phyloP scores from a whole-genome alignment of 2,113 vertebrate species.

The Thalassarche chlororhynchos region DNA sequence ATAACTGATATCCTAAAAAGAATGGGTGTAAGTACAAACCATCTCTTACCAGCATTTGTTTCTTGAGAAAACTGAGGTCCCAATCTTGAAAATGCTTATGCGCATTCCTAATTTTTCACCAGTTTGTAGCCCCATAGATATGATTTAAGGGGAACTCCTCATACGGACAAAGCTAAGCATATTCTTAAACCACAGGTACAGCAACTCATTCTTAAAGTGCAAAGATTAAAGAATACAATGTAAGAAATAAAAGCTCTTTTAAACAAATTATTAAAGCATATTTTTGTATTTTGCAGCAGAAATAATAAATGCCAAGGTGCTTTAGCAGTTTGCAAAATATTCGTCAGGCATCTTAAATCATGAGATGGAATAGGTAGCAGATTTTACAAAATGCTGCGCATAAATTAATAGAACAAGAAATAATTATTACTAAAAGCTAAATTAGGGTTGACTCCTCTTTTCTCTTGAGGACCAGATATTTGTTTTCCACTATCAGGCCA shows the following conservation, averaged over 20 bases:
- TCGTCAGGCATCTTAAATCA: background rate
- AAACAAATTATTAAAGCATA: background rate
- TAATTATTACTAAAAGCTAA: background rate
- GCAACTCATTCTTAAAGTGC: background rate
- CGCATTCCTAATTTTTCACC: background rate
- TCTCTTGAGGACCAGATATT: background rate
- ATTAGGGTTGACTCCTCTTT: background rate
- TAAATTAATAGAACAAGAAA: background rate
- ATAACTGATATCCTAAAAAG: background rate
- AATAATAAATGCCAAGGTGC: background rate
- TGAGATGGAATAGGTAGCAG: background rate
- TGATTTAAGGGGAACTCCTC: background rate
- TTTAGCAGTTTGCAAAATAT: background rate
- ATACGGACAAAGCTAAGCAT: background rate
- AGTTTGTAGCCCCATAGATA: background rate
- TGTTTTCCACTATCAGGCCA: background rate
- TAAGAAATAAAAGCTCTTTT: background rate
- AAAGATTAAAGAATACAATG: background rate
- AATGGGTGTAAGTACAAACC: background rate
- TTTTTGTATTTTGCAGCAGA: background rate
- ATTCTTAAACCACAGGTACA: background rate
- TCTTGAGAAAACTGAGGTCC: background rate
- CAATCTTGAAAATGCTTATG: background rate
- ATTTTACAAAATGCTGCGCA: background rate
- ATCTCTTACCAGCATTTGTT: background rate